These are phyloP conservation scores for Sparidentex hasta DNA, from an alignment of 2,797 vertebrate species.

Conservation along the genomic window DNA sequence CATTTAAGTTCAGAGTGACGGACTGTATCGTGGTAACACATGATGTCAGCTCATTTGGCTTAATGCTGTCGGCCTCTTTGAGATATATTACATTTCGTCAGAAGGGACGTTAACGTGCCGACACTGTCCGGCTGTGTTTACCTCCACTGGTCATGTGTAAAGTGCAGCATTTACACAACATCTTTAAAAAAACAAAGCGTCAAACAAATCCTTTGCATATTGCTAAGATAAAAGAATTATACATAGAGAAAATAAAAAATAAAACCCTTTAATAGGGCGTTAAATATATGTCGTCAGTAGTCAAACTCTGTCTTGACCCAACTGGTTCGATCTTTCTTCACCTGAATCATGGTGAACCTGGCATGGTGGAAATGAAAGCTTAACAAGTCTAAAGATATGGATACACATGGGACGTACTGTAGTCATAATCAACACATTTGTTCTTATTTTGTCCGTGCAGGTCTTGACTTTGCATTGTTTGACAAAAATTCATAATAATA, in stretches of 20 bases:
- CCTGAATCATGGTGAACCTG: slow-evolving; percentile 52
- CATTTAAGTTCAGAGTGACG: slow-evolving; percentile 44
- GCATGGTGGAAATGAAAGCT: slow-evolving; percentile 40
- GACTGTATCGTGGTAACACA: slow-evolving; percentile 17
- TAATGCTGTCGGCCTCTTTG: slow-evolving; percentile 48
- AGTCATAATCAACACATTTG: slow-evolving; percentile 13
- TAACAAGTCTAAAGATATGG: slow-evolving; percentile 10
- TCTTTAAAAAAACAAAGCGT: slow-evolving; percentile 47
- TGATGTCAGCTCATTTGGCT: slow-evolving; percentile 68
- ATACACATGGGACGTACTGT: slow-evolving; percentile 3
- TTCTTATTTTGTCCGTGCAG: slow-evolving; percentile 48
- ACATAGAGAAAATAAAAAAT: slow-evolving; percentile 60
- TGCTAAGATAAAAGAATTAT: slow-evolving; percentile 59
- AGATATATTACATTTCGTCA: slow-evolving; percentile 43
- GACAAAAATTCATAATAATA: slow-evolving; percentile 35
- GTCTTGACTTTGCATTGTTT: slow-evolving; percentile 36
- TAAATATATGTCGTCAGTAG: slow-evolving; percentile 68
- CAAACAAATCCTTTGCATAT: slow-evolving; percentile 61
- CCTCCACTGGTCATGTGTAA: slow-evolving; percentile 73
- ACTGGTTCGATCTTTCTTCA: slow-evolving; percentile 44
- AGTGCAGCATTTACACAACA: slow-evolving; percentile 80
- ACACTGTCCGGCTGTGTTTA: slow-evolving; percentile 39
- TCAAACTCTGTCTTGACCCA: slow-evolving; percentile 59
- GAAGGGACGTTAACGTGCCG: slow-evolving; percentile 11
- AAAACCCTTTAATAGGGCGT: slow-evolving; percentile 46